These are phyloP conservation scores for Drosophila vallismaia DNA, from an alignment of 2,888 invertebrate species.

Conservation along the genomic window DNA sequence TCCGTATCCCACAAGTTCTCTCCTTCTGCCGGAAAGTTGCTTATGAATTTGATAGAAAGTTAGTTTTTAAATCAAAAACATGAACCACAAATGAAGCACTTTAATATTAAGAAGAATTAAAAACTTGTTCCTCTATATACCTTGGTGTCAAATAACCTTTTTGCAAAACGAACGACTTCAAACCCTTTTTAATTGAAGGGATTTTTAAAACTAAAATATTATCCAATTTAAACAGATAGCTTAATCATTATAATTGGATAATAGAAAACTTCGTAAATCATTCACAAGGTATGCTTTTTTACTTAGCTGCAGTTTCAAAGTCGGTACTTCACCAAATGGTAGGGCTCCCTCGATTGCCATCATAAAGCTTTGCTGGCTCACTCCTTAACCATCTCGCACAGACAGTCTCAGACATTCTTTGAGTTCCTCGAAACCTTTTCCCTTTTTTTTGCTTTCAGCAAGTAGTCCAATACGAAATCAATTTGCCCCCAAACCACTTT, in stretches of 20 bases:
- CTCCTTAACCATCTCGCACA: slow-evolving; percentile 10
- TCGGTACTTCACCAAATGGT: background rate
- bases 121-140: no score
- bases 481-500: slow-evolving; percentile 41
- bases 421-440: background rate
- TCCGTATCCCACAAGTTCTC: no score
- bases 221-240: background rate
- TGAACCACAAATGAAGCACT: background rate
- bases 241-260: background rate
- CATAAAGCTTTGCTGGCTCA: background rate
- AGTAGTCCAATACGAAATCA: slow-evolving; percentile 58
- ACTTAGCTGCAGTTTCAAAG: background rate
- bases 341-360: slow-evolving; percentile 1
- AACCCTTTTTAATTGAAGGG: no score
- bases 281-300: background rate
- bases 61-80: background rate
- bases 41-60: background rate
- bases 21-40: background rate
- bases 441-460: slow-evolving; percentile 12
- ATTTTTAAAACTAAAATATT: background rate
- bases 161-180: no score
- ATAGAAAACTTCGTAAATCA: background rate
- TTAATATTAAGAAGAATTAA: no score
- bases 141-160: no score
- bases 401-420: slow-evolving; percentile 1